phyloP scores from a whole-genome alignment of 2,797 vertebrate genomes.

The Sphaeramia orbicularis region DNA sequence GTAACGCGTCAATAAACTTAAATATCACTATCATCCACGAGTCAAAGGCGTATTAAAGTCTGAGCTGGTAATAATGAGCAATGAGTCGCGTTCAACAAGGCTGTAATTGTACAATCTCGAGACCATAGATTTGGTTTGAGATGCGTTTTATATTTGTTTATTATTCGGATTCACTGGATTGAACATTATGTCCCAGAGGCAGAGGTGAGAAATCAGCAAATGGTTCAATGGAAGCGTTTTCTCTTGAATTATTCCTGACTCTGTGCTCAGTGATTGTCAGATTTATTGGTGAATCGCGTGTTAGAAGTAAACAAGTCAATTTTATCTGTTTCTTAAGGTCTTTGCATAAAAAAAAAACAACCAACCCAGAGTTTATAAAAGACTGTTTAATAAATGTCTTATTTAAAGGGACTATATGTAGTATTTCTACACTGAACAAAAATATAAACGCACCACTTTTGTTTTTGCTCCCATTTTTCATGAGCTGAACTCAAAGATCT shows the following conservation, averaged over 20 bases:
- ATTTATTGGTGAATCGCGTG: background rate
- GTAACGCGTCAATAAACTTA: constrained; percentile 11
- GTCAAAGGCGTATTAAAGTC: constrained; percentile 23
- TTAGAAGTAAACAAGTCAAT: background rate
- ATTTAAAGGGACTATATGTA: no score
- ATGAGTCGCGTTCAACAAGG: constrained; percentile 31
- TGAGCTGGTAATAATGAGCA: constrained; percentile 10
- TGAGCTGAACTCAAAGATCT: no score
- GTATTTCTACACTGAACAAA: no score
- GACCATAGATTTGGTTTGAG: background rate
- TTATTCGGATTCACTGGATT: background rate
- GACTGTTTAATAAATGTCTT: no score
- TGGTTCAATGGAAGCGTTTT: constrained; percentile 5
- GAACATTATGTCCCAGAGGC: background rate
- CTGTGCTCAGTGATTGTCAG: constrained; percentile 4
- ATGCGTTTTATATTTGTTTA: constrained; percentile 6
- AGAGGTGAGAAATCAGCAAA: constrained; percentile 4
- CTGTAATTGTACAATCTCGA: background rate
- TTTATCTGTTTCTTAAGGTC: background rate
- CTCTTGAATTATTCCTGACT: background rate
- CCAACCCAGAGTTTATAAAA: no score
- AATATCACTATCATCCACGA: constrained; percentile 5
- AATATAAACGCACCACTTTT: no score
- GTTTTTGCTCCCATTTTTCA: no score
- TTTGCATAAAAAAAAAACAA: no score